phyloP scores from a whole-genome alignment of 2,797 vertebrate species.

The Epinephelus awoara region DNA sequence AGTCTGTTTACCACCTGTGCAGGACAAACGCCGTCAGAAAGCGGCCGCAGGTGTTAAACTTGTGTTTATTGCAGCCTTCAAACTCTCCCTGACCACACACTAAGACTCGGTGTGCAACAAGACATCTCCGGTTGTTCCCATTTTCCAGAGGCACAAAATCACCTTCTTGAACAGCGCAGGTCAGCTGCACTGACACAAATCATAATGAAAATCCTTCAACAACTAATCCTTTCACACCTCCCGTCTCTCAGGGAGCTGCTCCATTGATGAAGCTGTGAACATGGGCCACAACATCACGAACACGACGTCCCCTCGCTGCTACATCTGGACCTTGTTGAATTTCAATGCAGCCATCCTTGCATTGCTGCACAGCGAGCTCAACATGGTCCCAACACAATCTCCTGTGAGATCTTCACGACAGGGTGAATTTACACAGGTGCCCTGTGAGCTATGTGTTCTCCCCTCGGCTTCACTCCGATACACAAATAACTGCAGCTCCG shows the following conservation, averaged over 20 bases:
- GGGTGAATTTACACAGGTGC: slow-evolving; percentile 43
- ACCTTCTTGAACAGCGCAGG: slow-evolving; percentile 23
- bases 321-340: slow-evolving; percentile 15
- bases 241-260: slow-evolving; percentile 15
- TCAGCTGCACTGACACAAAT: slow-evolving; percentile 48
- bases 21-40: slow-evolving; percentile 10
- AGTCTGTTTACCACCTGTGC: slow-evolving; percentile 3
- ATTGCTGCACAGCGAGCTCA: slow-evolving; percentile 26
- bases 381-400: slow-evolving; percentile 23
- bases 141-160: slow-evolving; percentile 37
- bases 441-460: slow-evolving; percentile 57
- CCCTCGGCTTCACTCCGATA: slow-evolving; percentile 46
- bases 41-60: slow-evolving; percentile 28
- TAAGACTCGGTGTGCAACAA: slow-evolving; percentile 17
- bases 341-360: slow-evolving; percentile 18
- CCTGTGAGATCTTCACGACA: slow-evolving; percentile 40
- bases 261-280: not conserved
- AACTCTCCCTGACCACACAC: slow-evolving; percentile 21
- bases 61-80: slow-evolving; percentile 29
- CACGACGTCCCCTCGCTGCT: not conserved
- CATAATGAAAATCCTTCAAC: slow-evolving; percentile 39
- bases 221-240: slow-evolving; percentile 12
- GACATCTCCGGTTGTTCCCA: slow-evolving; percentile 8
- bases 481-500: slow-evolving; percentile 56
- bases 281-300: not conserved